These are phyloP conservation scores for Acanthosoma haemorrhoidale DNA, from an alignment of 2,888 invertebrate species.

Conservation along the genomic window DNA sequence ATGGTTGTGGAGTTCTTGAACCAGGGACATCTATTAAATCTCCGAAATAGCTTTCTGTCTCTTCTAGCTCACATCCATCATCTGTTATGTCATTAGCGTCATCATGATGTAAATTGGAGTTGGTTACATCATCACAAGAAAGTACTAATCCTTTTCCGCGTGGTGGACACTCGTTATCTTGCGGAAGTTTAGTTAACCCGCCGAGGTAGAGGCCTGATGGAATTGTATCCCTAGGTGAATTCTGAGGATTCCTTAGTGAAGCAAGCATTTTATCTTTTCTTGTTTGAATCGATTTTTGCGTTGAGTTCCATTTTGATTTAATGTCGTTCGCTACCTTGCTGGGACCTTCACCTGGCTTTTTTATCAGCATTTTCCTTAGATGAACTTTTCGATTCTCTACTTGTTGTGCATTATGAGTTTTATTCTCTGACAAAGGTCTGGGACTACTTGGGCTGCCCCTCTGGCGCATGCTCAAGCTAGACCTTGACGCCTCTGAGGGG, in stretches of 20 bases:
- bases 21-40: neutral
- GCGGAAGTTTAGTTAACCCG: neutral
- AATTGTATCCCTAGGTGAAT: neutral
- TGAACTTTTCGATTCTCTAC: neutral
- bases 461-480: too few relatives aligned
- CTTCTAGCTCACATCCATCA: neutral
- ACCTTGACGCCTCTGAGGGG: too few relatives aligned
- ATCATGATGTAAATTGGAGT: neutral
- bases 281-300: neutral
- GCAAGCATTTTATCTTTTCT: constrained; percentile 17
- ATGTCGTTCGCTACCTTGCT: neutral
- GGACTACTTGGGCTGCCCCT: too few relatives aligned
- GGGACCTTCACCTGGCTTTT: neutral
- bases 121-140: neutral
- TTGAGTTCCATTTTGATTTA: constrained; percentile 1
- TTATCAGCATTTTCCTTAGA: neutral
- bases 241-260: neutral
- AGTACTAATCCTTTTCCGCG: too few relatives aligned
- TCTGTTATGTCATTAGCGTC: neutral
- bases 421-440: too few relatives aligned
- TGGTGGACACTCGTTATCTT: neutral
- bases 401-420: too few relatives aligned
- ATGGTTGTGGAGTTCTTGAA: neutral
- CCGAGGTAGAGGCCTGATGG: neutral
- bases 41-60: neutral